A percentile compares a stretch with the other conserved stretches of the same genome.
Conservation (phyloP, 2,888 invertebrate species). For the Therioaphis trifolii region DNA sequence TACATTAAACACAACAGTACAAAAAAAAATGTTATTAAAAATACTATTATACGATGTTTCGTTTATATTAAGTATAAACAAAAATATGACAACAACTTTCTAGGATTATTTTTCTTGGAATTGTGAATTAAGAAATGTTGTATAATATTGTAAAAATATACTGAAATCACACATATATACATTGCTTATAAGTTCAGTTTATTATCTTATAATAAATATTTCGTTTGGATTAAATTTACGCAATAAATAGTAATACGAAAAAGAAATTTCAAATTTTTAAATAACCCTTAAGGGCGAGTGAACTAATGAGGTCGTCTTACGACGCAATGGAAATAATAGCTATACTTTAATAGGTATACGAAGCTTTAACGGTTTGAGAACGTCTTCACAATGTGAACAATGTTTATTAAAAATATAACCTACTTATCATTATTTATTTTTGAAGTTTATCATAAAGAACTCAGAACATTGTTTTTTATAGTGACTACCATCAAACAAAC, state of each 20-base stretch:
- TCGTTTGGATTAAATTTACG: neutral
- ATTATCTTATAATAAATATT: too few relatives aligned
- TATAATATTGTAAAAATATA: too few relatives aligned
- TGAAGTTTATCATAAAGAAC: slow-evolving; percentile 47
- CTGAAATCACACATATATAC: too few relatives aligned
- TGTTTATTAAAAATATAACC: slow-evolving; percentile 52
- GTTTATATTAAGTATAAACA: slow-evolving; percentile 12
- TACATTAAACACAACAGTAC: neutral
- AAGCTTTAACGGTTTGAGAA: neutral
- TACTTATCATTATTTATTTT: slow-evolving; percentile 47
- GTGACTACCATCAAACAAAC: slow-evolving; percentile 48
- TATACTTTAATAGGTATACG: neutral
- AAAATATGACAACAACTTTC: neutral
- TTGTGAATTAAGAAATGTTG: too few relatives aligned
- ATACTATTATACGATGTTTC: neutral
- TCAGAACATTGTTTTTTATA: slow-evolving; percentile 37
- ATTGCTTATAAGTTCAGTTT: too few relatives aligned
- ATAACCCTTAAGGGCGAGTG: neutral
- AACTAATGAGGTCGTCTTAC: neutral
- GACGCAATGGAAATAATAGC: neutral
- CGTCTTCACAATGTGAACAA: neutral
- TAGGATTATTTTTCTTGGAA: neutral
- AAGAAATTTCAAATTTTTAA: neutral
- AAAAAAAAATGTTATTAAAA: neutral
- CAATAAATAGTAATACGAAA: neutral